Base-by-base conservation (phyloP, 2,888 invertebrate species). In the Heliconius hortense region DNA sequence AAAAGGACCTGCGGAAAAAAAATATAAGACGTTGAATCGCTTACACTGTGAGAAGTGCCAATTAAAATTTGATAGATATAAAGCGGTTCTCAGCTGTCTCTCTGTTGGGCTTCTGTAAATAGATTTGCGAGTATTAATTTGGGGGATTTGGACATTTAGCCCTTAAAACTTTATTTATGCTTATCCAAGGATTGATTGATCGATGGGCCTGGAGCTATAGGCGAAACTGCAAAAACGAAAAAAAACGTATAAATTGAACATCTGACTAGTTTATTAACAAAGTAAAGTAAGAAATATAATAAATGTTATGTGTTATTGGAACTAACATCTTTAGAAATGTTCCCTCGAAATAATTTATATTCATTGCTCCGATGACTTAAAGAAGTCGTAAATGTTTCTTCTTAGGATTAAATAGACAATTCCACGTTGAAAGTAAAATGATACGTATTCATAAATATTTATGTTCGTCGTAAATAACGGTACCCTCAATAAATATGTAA, bases 61-160 rank as follows among this genome's bases (percentile, higher is more conserved):
- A 94, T 94, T 94, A 94, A 93, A 93, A 90, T 91, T 90, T 93
- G 91, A 93, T 93, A 92, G 90, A 92, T 90, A 88, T 85, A 87
- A 87, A 85, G 82, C 82, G 81, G 82, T 86, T 83, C 86, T 78
- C 79, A 74, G 73, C 75, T 80, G 77, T 77, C 76, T 74, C 73
- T 76, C 74, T 72, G 28, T 73, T 73, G 48, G 78, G 75, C 77
- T 79, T 75, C 76, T 76, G 79, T 79, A 76, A 78, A 80, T 80
- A 80, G 78, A 75, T 77, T 78, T 74, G 74, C 64, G 66, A 62
- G 75, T 75, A 75, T 77, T 78, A 72, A 69, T 69, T 69, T 48
- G n/a, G 63, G 48, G 39, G 31, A 72, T 62, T 63, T 56, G 71
- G 74, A 78, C 76, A 73, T 72, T 71, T 48, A 73, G 68, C 72